Conservation (phyloP, 2,113 vertebrate species). For the Cariama cristata region DNA sequence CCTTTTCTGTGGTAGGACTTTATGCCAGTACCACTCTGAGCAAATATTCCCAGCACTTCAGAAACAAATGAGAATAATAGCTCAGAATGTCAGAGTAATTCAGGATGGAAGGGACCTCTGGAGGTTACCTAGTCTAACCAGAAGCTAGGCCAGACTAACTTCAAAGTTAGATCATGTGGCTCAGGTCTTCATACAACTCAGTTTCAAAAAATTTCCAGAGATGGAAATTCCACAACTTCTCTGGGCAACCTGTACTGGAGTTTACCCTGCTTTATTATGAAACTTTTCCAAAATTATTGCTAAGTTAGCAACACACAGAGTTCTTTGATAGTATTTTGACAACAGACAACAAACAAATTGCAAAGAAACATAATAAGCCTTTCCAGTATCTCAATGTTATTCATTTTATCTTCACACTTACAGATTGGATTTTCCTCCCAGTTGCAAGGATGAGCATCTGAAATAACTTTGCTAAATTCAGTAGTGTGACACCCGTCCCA, state of each 20-base stretch:
- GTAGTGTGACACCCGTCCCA: neutral
- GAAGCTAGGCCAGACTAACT: neutral
- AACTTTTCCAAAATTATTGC: neutral
- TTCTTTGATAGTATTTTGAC: neutral
- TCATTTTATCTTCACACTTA: neutral
- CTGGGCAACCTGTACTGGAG: neutral
- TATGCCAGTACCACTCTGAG: neutral
- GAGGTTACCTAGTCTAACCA: neutral
- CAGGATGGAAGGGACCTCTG: neutral
- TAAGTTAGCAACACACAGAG: neutral
- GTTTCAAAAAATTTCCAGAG: neutral
- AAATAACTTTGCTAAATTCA: conserved; percentile 27
- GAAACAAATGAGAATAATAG: neutral
- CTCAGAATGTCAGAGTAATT: neutral
- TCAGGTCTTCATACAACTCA: neutral
- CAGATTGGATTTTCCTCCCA: neutral
- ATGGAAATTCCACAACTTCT: neutral
- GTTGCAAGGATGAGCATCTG: neutral
- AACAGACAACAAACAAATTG: neutral
- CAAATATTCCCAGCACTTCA: neutral
- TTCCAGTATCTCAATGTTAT: neutral
- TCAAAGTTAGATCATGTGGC: neutral
- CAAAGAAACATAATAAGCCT: neutral
- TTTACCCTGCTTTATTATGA: neutral
- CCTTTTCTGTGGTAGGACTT: neutral